Conservation (phyloP, 2,113 vertebrate species). For the Eulemur rufifrons region DNA sequence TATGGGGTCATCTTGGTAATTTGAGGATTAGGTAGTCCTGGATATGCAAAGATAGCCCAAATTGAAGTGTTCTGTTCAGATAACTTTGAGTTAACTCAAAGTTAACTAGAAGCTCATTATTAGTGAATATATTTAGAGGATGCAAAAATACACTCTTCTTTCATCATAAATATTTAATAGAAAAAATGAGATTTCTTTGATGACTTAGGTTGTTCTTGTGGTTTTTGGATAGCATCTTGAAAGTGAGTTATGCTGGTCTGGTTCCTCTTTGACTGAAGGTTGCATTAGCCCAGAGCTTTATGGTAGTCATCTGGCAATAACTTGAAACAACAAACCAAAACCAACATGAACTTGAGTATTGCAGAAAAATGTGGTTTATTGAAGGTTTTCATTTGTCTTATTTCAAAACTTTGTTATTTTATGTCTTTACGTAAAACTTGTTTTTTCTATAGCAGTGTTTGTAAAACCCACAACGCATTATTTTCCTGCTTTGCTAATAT, state of each 20-base stretch:
- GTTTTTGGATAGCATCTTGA: not conserved
- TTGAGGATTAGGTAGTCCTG: constrained; percentile 3
- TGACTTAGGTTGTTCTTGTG: not conserved
- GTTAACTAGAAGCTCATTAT: not conserved
- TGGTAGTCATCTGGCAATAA: not conserved
- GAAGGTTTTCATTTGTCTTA: not conserved
- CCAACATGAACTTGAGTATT: not conserved
- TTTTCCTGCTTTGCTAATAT: not conserved
- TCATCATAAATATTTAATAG: not conserved
- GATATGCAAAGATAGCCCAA: not conserved
- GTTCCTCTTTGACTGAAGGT: not conserved
- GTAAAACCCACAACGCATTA: not conserved
- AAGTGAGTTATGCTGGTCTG: not conserved
- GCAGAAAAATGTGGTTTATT: not conserved
- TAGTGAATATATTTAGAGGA: not conserved
- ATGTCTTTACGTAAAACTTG: not conserved
- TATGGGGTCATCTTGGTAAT: not conserved
- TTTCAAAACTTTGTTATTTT: constrained; percentile 4
- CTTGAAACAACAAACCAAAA: not conserved
- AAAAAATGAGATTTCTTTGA: not conserved
- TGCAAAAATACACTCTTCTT: not conserved
- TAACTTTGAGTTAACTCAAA: not conserved
- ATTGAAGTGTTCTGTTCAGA: not conserved
- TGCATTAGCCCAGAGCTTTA: not conserved
- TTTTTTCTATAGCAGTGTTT: not conserved